Evolutionary conservation across 2,797 vertebrate genomes (phyloP).

Genomic region (Sarcophilus harrisii): DNA sequence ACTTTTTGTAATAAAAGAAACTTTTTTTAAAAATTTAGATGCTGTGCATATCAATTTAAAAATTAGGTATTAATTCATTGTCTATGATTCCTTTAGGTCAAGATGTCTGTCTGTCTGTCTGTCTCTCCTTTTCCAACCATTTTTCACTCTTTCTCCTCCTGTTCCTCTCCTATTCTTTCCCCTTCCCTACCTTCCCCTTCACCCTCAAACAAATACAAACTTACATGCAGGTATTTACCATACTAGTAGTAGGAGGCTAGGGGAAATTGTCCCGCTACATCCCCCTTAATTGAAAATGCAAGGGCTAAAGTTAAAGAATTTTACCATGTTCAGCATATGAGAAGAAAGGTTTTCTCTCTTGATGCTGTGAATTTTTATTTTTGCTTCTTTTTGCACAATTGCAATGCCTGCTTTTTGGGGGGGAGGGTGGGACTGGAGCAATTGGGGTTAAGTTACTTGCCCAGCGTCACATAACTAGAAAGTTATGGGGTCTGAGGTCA

Average conservation of each 20-base stretch:
- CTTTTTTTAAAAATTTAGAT: background rate
- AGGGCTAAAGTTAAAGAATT: background rate
- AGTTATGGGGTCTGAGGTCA: too few relatives aligned
- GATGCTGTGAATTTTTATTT: background rate
- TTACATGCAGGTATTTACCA: background rate
- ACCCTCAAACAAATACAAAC: background rate
- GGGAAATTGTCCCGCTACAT: background rate
- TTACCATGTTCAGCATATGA: background rate
- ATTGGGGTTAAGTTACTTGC: too few relatives aligned
- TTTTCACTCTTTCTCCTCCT: background rate
- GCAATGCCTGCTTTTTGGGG: background rate
- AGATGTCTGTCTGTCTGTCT: background rate
- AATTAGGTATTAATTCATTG: background rate
- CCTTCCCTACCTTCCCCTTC: fast-evolving
- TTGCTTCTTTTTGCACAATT: background rate
- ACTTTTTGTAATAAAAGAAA: background rate
- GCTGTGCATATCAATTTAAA: background rate
- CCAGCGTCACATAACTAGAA: too few relatives aligned
- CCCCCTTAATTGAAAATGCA: background rate
- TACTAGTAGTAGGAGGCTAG: background rate
- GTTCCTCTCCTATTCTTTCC: too few relatives aligned
- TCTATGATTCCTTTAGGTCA: background rate
- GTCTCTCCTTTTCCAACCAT: background rate
- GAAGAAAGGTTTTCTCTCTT: background rate
- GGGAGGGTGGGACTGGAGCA: too few relatives aligned